These are phyloP conservation scores for Donacobius atricapilla DNA, from an alignment of 2,113 vertebrate species.

Conservation along the genomic window DNA sequence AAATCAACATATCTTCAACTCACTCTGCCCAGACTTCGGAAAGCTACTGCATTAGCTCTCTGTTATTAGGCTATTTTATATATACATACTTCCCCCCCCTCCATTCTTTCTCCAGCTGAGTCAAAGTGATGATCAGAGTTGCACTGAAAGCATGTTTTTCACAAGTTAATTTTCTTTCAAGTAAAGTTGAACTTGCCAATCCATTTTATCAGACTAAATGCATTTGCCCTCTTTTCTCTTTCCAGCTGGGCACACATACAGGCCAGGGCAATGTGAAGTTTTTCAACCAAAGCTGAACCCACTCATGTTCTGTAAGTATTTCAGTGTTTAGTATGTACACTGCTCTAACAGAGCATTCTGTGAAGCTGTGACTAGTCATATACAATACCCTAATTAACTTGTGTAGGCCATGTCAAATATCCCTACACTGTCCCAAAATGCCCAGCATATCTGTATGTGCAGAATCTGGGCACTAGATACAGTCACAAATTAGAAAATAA, in stretches of 20 bases:
- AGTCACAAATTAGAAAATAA: neutral
- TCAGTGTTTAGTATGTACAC: neutral
- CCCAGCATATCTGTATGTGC: neutral
- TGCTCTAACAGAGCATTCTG: neutral
- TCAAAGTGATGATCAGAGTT: neutral
- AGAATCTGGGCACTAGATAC: neutral
- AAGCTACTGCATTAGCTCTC: neutral
- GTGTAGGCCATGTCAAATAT: neutral
- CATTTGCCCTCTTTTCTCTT: neutral
- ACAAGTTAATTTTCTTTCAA: neutral
- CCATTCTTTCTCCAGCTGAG: neutral
- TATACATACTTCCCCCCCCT: accelerated
- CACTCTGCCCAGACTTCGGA: neutral
- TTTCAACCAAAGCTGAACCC: neutral
- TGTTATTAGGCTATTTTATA: neutral
- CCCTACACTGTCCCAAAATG: neutral
- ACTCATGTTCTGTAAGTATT: neutral
- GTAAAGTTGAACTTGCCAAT: neutral
- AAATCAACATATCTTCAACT: neutral
- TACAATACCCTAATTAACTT: neutral
- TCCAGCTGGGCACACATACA: neutral
- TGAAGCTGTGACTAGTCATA: neutral
- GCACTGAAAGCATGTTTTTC: neutral
- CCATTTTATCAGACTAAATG: neutral
- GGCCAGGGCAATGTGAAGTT: neutral